These are phyloP conservation scores for Netelia virgata DNA, from an alignment of 2,888 invertebrate genomes.

Conservation along the genomic window DNA sequence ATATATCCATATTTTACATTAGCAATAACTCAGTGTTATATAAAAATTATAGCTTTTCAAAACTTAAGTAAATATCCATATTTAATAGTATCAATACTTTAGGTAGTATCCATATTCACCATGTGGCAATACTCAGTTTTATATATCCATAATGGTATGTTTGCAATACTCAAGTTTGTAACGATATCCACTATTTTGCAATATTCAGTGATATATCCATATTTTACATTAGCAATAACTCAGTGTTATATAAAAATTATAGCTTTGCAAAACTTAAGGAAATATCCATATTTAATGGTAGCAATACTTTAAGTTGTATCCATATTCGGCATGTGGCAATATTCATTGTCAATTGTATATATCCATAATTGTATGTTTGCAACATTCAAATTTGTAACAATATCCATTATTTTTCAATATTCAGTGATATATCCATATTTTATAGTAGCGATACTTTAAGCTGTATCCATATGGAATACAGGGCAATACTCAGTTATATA, in stretches of 20 bases:
- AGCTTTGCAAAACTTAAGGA: neutral
- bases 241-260: neutral
- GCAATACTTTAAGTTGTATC: neutral
- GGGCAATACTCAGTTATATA: slow-evolving; percentile 26
- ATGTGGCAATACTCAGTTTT: no score
- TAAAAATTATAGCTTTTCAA: neutral
- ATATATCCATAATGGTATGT: no score
- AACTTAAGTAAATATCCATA: neutral
- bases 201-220: slow-evolving; percentile 25
- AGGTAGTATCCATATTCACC: no score
- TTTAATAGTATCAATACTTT: neutral
- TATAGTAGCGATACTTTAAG: slow-evolving; percentile 1
- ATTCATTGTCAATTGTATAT: slow-evolving; percentile 25
- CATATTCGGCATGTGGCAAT: slow-evolving; percentile 11
- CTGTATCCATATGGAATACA: neutral
- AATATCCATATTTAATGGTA: neutral
- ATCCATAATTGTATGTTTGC: neutral
- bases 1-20: neutral
- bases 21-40: slow-evolving; percentile 16
- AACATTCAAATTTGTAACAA: neutral
- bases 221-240: slow-evolving; percentile 27
- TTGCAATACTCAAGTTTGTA: neutral
- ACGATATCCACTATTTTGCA: neutral
- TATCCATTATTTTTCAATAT: neutral
- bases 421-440: slow-evolving; percentile 7